Conservation (phyloP, 2,888 invertebrate genomes). For the Plebejus melissa region DNA sequence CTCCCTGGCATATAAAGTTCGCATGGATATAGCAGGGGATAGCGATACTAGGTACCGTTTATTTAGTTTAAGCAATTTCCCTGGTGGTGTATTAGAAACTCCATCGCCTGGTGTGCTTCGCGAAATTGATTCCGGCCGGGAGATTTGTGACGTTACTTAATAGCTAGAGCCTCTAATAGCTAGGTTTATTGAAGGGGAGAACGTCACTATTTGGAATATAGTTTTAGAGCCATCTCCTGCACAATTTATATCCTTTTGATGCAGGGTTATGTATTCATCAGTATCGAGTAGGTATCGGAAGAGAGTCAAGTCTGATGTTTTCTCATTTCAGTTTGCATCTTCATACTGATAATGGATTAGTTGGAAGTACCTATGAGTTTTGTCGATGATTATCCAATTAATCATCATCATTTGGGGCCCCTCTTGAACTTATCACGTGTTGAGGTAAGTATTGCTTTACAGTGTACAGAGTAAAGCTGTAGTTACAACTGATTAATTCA, state of each 20-base stretch:
- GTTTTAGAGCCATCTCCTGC: neutral
- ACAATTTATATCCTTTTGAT: neutral
- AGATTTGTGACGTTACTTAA: constrained; percentile 8
- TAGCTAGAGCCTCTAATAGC: constrained; percentile 8
- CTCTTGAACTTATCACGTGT: too few species aligned
- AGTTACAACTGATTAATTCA: too few species aligned
- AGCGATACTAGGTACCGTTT: neutral
- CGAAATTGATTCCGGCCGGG: constrained; percentile 5
- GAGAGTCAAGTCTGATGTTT: neutral
- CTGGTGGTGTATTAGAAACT: constrained; percentile 3
- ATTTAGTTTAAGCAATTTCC: constrained; percentile 14
- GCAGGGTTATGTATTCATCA: neutral
- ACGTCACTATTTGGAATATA: neutral
- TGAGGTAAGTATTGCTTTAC: too few species aligned
- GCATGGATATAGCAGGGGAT: neutral
- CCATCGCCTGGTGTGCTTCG: neutral
- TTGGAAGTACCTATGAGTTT: too few species aligned
- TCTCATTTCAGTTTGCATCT: neutral
- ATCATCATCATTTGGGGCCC: too few species aligned
- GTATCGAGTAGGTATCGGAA: neutral
- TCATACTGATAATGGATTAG: neutral
- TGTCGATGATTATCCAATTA: too few species aligned
- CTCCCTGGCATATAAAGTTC: neutral
- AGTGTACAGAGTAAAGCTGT: too few species aligned
- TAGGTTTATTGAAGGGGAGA: constrained; percentile 1